Evolutionary conservation across 2,888 invertebrate genomes (phyloP).

Genomic region (Euphydryas editha): DNA sequence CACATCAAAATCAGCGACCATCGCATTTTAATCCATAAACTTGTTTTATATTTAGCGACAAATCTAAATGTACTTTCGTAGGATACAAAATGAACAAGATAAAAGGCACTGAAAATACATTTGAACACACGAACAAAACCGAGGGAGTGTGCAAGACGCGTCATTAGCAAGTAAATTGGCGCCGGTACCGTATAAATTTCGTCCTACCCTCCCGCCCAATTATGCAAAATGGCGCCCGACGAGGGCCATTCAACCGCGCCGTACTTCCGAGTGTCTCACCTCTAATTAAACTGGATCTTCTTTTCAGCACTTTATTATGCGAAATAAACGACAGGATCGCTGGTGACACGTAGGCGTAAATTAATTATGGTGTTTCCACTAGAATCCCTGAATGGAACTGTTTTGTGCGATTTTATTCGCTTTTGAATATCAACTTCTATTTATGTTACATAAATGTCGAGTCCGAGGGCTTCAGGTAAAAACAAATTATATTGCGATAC

Average conservation of each 20-base stretch:
- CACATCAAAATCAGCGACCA: background rate
- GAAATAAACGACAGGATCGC: constrained; percentile 72
- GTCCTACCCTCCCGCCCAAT: constrained; percentile 80
- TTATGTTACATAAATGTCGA: constrained; percentile 28
- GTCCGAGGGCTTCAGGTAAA: constrained; percentile 25
- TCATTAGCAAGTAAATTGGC: constrained; percentile 84
- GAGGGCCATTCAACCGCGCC: constrained; percentile 78
- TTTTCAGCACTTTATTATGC: constrained; percentile 81
- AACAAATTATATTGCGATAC: constrained; percentile 17
- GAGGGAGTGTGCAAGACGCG: constrained; percentile 69
- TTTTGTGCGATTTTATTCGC: constrained; percentile 40
- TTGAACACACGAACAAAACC: constrained; percentile 53
- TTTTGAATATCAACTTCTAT: constrained; percentile 36
- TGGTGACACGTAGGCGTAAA: constrained; percentile 58
- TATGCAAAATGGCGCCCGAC: constrained; percentile 82
- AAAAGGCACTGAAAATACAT: constrained; percentile 35
- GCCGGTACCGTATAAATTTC: constrained; percentile 80
- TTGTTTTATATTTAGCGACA: constrained; percentile 10
- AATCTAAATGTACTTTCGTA: constrained; percentile 32
- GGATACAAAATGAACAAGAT: constrained; percentile 37
- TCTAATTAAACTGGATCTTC: constrained; percentile 82
- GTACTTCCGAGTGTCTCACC: constrained; percentile 79
- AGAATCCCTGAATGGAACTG: constrained; percentile 43
- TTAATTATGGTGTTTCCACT: constrained; percentile 55
- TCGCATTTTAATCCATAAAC: constrained; percentile 1